Evolutionary conservation across 2,113 vertebrate genomes (phyloP).

Genomic region (Varanus salvator): DNA sequence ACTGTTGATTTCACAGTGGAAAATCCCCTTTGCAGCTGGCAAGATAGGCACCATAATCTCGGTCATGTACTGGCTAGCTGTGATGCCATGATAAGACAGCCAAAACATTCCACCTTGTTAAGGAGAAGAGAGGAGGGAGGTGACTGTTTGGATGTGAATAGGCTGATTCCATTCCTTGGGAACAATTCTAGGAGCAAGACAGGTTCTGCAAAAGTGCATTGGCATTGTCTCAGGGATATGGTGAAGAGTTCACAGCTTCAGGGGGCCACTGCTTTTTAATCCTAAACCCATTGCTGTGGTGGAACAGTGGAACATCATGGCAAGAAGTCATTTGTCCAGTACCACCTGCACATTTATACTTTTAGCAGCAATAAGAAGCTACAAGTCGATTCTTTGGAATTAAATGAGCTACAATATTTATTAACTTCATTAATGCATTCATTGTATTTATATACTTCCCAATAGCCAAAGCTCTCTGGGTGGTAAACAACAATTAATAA

Average conservation of each 20-base stretch:
- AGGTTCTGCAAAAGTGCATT: background rate
- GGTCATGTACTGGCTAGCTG: background rate
- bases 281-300: background rate
- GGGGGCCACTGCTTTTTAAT: background rate
- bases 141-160: background rate
- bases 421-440: too few species aligned
- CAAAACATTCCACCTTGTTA: background rate
- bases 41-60: background rate
- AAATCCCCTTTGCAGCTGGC: conserved; percentile 13
- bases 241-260: background rate
- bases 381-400: background rate
- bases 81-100: background rate
- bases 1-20: background rate
- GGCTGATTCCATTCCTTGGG: background rate
- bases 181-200: background rate
- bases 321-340: background rate
- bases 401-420: too few species aligned
- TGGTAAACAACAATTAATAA: too few species aligned
- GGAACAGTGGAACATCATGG: background rate
- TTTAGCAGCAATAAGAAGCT: background rate
- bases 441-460: too few species aligned
- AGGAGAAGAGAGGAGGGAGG: background rate
- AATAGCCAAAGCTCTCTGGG: too few species aligned
- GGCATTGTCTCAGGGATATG: background rate
- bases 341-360: background rate